phyloP scores from a whole-genome alignment of 1,140 invertebrate species.

The Tyrophagus putrescentiae region DNA sequence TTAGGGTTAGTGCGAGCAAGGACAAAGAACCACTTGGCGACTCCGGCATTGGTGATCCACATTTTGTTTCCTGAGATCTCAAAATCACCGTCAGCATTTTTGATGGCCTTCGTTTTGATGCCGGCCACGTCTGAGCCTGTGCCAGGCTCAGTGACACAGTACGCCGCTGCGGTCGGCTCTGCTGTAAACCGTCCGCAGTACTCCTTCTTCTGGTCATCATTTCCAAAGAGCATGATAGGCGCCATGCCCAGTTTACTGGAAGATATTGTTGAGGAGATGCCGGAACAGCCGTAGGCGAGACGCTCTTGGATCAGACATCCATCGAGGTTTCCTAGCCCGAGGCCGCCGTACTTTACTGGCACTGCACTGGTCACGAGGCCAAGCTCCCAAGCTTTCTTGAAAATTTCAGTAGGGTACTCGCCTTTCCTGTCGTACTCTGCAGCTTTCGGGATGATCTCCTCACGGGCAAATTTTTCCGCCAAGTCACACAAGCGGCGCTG shows the following conservation, averaged over 20 bases:
- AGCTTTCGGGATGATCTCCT: constrained; percentile 42
- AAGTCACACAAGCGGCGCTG: constrained; percentile 37
- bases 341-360: constrained; percentile 54
- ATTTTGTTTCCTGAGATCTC: constrained; percentile 83
- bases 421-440: constrained; percentile 42
- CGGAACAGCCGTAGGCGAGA: constrained; percentile 82
- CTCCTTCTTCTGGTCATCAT: constrained; percentile 75
- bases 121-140: constrained; percentile 79
- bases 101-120: constrained; percentile 73
- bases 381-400: constrained; percentile 80
- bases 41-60: constrained; percentile 97
- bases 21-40: constrained; percentile 94
- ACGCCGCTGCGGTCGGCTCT: constrained; percentile 55
- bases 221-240: constrained; percentile 68
- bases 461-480: constrained; percentile 41
- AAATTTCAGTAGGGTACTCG: constrained; percentile 76
- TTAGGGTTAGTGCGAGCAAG: constrained; percentile 79
- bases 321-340: constrained; percentile 62
- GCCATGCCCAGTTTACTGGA: constrained; percentile 77
- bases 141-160: constrained; percentile 81
- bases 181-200: constrained; percentile 61
- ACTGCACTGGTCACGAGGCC: constrained; percentile 78
- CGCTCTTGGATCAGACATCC: constrained; percentile 69
- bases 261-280: constrained; percentile 77
- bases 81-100: constrained; percentile 79